Base-by-base conservation (phyloP, 2,113 vertebrate genomes). In the Eubucco bourcierii region DNA sequence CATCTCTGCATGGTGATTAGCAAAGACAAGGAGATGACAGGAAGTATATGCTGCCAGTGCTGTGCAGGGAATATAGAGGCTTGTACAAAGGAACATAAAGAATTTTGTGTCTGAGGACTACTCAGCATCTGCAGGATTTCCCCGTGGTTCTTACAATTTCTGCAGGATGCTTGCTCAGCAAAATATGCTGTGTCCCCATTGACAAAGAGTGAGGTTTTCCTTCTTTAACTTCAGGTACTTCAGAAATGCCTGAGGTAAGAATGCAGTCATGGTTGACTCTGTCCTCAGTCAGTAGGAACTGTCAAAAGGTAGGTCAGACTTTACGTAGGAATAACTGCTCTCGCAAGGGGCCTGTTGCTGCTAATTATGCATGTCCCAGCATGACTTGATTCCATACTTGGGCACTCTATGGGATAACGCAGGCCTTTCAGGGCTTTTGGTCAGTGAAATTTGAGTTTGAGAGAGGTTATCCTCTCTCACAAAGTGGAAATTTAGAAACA, bases 231-330 rank as follows among this genome's bases (percentile, higher is more conserved):
- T 68, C 19, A 46, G 55, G 16, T 74, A 28, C 56, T 15, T 82
- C 71, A 18, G 44, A 33, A 19, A 25, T 68, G 31, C 21, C 34
- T 28, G 41, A 67, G 25, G 31, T 53, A 20, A 19, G 50, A 37
- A 18, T 31, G 6, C 28, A 52, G 6, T n/a, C 8, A 2, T 24
- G 29, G 11, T 15, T 0, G 1, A 7, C 12, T 31, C 50, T 58
- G 31, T 77, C 28, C 18, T 5, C 19, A 33, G 18, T 44, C 33
- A 27, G 27, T 8, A 47, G 37, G 63, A 75, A 21, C n/a, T 21
- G 19, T 15, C 37, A 76, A 80, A 88, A 76, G 24, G 19, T 56
- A 65, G 65, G 29, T 71, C 39, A 52, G 46, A 4, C 18, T 52
- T 61, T 59, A 28, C 33, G 23, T 3, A 24, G 27, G 15, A 81